Evolutionary conservation across 1,140 invertebrate genomes (phyloP), one percentile per base, ranked within the genome.

Genomic region (Nasonia longicornis): DNA sequence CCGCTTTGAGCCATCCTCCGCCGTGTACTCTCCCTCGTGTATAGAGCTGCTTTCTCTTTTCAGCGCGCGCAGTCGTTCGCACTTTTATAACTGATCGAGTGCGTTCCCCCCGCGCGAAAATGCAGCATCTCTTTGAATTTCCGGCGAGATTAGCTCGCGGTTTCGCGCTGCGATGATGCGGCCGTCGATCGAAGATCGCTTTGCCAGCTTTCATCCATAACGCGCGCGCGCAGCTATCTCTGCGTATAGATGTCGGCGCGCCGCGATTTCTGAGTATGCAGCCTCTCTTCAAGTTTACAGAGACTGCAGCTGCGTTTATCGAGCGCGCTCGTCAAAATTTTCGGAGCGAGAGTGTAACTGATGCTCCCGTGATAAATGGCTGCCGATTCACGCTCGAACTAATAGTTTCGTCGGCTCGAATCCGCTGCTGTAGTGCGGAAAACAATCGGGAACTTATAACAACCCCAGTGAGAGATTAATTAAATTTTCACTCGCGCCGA

Each of bases 1-100:
- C 87, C 87, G 85, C 86, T 85, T 87, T 84, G 87, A 87, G 67
- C 87, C 84, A 88, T 70, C 84, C 52, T 58, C 52, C 6, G 2
- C 52, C n/a, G 20, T 58, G 52, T 16, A 16, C n/a, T 1, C 26
- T 26, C 26, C 26, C 52, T 58, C 31, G 14, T 58, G 16, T 67
- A 10, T 10, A 67, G 12, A 6, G 64, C 75, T 80, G 45, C 74
- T 58, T 69, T 63, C 52, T 82, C 16, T 63, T 72, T 26, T n/a
- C 70, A n/a, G 2, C n/a, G 52, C 42, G 8, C 45, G 4, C 14
- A 29, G 35, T 11, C 42, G 20, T 82, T 79, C 81, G 64, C 83
- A 81, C 82, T 83, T 82, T 85, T 83, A 84, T 70, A 79, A 79
- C 78, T 69, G 64, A 82, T 35, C 31, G 4, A 35, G 31, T 35